Percentiles rank a stretch among this genome's conserved stretches.
phyloP scores from a whole-genome alignment of 2,797 vertebrate species.

The Aeoliscus strigatus region DNA sequence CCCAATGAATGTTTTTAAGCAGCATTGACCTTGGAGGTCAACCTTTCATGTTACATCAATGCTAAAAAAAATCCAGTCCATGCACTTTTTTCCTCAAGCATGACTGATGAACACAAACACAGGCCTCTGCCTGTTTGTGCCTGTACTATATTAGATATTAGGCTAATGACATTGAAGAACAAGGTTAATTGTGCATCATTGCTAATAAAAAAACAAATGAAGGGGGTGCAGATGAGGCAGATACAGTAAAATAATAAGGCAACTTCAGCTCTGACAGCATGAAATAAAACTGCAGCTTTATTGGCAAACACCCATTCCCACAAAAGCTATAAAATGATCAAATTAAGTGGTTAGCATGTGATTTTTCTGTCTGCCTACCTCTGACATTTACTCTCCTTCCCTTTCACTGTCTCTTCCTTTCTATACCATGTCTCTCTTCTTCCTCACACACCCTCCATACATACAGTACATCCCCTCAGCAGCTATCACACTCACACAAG shows the following conservation, averaged over 20 bases:
- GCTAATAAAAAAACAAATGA: background rate
- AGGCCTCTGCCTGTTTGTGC: too few species aligned
- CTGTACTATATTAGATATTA: too few species aligned
- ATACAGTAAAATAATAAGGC: background rate
- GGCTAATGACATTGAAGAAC: background rate
- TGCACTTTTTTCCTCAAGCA: too few species aligned
- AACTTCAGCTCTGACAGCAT: too few species aligned
- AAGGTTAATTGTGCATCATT: background rate
- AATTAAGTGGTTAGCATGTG: conserved; percentile 25
- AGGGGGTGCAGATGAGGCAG: background rate
- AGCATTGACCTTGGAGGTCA: too few species aligned
- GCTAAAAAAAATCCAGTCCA: too few species aligned
- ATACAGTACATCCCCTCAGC: conserved; percentile 38
- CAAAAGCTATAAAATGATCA: conserved; percentile 27
- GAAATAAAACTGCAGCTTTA: conserved; percentile 19
- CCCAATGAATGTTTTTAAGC: too few species aligned
- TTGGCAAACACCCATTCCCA: conserved; percentile 8
- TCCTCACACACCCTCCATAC: conserved; percentile 31
- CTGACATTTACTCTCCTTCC: background rate
- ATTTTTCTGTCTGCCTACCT: background rate
- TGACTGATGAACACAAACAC: too few species aligned
- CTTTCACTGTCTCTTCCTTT: background rate
- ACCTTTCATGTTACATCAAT: too few species aligned
- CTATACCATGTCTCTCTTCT: too few species aligned
- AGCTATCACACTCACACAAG: conserved; percentile 65